Percentiles rank a stretch among this genome's conserved stretches.
Evolutionary conservation across 2,113 vertebrate species (phyloP).

Genomic region (Neotoma lepida): DNA sequence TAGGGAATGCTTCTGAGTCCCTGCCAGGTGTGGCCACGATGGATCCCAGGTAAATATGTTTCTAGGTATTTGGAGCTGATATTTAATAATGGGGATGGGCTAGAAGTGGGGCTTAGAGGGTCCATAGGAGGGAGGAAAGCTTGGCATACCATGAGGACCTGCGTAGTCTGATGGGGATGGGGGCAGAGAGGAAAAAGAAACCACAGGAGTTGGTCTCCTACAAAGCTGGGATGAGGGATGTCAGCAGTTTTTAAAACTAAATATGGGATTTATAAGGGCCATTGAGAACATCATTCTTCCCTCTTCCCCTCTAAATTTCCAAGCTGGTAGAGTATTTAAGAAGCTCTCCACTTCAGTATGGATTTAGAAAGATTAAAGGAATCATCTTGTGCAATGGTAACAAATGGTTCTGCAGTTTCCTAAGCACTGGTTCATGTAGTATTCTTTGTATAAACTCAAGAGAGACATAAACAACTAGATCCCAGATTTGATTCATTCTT

Average conservation of each 20-base stretch:
- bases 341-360: background rate
- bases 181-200: background rate
- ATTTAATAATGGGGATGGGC: background rate
- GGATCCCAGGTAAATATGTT: background rate
- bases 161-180: background rate
- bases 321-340: background rate
- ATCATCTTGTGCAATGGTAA: background rate
- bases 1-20: background rate
- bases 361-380: conserved; percentile 48
- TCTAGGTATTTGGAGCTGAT: background rate
- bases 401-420: conserved; percentile 46
- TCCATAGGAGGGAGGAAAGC: background rate
- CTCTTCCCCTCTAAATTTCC: background rate
- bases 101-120: background rate
- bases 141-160: background rate
- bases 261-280: background rate
- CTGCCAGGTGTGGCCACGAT: no score
- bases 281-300: background rate
- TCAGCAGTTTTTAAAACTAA: background rate
- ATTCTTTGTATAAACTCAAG: conserved; percentile 33
- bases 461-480: conserved; percentile 28
- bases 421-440: background rate
- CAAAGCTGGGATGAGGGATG: background rate
- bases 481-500: background rate
- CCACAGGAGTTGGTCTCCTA: background rate